Evolutionary conservation across 2,113 vertebrate species (phyloP).

Genomic region (Microcebus griseorufus): DNA sequence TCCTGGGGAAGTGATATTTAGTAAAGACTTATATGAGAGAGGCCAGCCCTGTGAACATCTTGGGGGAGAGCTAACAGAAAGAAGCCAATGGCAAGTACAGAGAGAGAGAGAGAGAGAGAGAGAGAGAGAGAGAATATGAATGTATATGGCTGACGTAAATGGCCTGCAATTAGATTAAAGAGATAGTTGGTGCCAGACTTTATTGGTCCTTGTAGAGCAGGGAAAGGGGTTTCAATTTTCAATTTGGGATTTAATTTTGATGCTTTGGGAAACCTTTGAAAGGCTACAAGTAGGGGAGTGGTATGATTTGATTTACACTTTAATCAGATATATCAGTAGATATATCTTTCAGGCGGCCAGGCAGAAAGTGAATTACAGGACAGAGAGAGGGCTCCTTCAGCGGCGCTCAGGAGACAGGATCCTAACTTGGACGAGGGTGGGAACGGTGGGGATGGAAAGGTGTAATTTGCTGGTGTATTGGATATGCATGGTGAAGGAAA

Average conservation of each 20-base stretch:
- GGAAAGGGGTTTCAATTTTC: not conserved
- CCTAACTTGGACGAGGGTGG: not conserved
- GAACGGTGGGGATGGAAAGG: fast-evolving
- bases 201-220: not conserved
- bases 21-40: not conserved
- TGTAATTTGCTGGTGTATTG: not conserved
- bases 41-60: not conserved
- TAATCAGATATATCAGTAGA: not conserved
- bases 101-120: not conserved
- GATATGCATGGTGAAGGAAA: not conserved
- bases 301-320: not conserved
- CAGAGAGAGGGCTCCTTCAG: not conserved
- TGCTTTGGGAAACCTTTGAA: not conserved
- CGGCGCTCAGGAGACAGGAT: not conserved
- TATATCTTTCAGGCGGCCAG: not conserved
- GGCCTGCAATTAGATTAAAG: not conserved
- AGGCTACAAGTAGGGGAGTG: not conserved
- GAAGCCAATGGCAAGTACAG: not conserved
- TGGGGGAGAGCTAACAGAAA: not conserved
- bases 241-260: not conserved
- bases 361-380: not conserved
- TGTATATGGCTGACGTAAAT: not conserved
- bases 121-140: not conserved
- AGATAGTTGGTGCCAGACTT: not conserved
- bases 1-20: not conserved